These are phyloP conservation scores for Tetrax tetrax DNA, from an alignment of 2,113 vertebrate species.

Conservation along the genomic window DNA sequence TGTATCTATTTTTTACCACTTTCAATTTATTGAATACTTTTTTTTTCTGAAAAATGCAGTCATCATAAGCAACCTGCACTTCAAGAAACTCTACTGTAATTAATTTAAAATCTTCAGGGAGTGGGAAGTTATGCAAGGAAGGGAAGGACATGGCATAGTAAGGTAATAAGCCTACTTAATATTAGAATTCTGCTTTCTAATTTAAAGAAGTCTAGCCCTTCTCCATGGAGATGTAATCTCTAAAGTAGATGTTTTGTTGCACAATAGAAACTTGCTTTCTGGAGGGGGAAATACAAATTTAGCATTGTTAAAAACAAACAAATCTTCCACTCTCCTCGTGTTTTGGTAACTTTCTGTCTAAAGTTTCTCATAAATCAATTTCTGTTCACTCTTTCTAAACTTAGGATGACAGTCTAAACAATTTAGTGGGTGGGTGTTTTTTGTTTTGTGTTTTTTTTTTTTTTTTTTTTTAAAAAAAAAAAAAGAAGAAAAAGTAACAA, in stretches of 20 bases:
- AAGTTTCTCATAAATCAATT: not conserved
- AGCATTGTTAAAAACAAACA: not conserved
- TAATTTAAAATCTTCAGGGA: not conserved
- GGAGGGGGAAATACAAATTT: not conserved
- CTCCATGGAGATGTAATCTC: not conserved
- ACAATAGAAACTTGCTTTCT: not conserved
- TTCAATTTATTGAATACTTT: not conserved
- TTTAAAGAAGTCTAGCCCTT: not conserved
- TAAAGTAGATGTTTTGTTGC: not conserved
- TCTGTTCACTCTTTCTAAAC: not conserved
- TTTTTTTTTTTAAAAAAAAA: not conserved
- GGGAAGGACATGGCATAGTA: not conserved
- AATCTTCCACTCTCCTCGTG: not conserved
- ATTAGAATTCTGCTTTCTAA: not conserved
- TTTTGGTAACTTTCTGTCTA: not conserved
- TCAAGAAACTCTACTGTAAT: not conserved
- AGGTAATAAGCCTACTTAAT: not conserved
- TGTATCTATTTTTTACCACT: not conserved
- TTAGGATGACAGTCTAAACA: not conserved
- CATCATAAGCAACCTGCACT: not conserved
- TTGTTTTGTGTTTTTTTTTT: not conserved
- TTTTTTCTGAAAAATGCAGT: not conserved
- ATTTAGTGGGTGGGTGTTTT: not conserved
- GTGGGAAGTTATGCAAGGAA: not conserved
- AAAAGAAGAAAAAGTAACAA: not conserved